Conservation (phyloP, 2,113 vertebrate genomes). For the Grammomys dolichurus region DNA sequence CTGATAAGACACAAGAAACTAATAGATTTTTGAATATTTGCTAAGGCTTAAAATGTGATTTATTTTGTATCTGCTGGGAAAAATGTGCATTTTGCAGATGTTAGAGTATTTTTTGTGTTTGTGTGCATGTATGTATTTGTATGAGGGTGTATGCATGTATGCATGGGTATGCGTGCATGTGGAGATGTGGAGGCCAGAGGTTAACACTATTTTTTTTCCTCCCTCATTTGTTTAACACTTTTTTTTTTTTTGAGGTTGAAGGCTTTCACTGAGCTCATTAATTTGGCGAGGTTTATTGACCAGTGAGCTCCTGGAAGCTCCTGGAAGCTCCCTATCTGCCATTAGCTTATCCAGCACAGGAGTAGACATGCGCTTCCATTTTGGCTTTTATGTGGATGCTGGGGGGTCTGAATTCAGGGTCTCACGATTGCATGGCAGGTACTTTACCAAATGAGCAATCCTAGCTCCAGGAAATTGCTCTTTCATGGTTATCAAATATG, state of each 20-base stretch:
- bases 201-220: not conserved
- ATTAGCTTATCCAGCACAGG: not conserved
- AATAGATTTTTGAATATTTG: not conserved
- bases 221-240: not conserved
- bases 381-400: not conserved
- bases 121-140: not conserved
- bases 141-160: not conserved
- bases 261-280: not conserved
- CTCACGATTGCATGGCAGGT: not conserved
- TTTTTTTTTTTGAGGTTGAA: not conserved
- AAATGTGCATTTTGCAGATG: not conserved
- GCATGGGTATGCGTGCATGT: not conserved
- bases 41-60: not conserved
- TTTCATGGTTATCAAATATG: constrained; percentile 10
- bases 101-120: not conserved
- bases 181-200: not conserved
- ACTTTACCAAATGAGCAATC: not conserved
- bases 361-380: not conserved
- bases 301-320: too few relatives aligned
- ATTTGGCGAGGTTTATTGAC: not conserved
- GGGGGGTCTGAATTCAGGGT: not conserved
- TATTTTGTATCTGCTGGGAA: not conserved
- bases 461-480: not conserved
- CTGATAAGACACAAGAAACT: not conserved
- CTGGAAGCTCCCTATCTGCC: not conserved